A percentile compares a stretch with the other conserved stretches of the same genome.
Evolutionary conservation across 1,140 invertebrate species (phyloP).

Genomic region (Ditylenchus dipsaci): DNA sequence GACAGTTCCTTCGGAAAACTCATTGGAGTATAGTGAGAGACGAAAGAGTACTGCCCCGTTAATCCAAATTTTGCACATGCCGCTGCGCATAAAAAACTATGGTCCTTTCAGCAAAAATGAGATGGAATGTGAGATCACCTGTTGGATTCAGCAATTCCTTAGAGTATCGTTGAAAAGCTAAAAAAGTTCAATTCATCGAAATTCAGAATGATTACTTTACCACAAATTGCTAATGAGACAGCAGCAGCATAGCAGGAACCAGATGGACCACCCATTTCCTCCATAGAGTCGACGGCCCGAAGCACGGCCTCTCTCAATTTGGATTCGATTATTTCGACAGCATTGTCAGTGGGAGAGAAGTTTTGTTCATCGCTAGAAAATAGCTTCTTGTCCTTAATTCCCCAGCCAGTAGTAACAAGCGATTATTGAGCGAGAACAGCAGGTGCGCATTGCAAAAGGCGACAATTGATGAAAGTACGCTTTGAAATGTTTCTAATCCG

Average conservation of each 20-base stretch:
- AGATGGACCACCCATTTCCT: not conserved
- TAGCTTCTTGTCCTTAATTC: slow-evolving; percentile 13
- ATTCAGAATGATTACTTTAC: not conserved
- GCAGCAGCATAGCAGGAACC: slow-evolving; percentile 26
- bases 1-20: too few species aligned
- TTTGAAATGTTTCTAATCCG: slow-evolving; percentile 8
- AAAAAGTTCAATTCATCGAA: slow-evolving; percentile 8
- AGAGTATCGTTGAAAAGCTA: slow-evolving; percentile 31
- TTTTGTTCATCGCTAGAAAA: slow-evolving; percentile 12
- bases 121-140: too few species aligned
- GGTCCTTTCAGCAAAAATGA: too few species aligned
- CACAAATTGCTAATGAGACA: slow-evolving; percentile 31
- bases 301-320: slow-evolving; percentile 3
- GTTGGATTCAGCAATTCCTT: slow-evolving; percentile 16
- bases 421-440: slow-evolving; percentile 26
- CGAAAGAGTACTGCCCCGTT: too few species aligned
- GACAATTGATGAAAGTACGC: slow-evolving; percentile 25
- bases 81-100: too few species aligned
- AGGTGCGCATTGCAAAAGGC: slow-evolving; percentile 37
- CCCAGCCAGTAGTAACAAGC: slow-evolving; percentile 31
- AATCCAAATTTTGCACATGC: too few species aligned
- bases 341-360: not conserved
- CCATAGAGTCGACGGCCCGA: not conserved
- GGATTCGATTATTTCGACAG: slow-evolving; percentile 12
- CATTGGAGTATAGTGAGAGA: too few species aligned